These are phyloP conservation scores for Julus scanicus DNA, from an alignment of 2,888 invertebrate genomes.

Conservation along the genomic window DNA sequence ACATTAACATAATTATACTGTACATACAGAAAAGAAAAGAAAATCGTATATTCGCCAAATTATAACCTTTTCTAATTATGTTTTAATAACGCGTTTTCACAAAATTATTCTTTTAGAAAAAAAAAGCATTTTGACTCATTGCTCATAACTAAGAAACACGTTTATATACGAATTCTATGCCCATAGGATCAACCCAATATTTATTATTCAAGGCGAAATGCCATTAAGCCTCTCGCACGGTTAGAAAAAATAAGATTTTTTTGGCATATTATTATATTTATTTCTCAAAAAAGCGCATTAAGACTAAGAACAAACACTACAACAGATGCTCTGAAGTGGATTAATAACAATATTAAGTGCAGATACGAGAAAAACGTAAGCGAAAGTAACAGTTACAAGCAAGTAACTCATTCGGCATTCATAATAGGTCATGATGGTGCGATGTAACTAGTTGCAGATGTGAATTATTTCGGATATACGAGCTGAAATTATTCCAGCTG, in stretches of 20 bases:
- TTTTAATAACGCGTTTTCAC: neutral
- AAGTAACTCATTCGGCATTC: slow-evolving; percentile 26
- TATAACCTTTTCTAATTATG: neutral
- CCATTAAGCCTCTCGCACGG: slow-evolving; percentile 11
- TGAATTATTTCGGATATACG: slow-evolving; percentile 7
- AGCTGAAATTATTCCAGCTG: neutral
- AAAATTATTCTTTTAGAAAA: neutral
- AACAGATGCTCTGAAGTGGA: slow-evolving; percentile 43
- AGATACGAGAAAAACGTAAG: neutral
- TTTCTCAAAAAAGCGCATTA: neutral
- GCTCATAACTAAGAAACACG: neutral
- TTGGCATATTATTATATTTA: neutral
- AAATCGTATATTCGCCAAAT: neutral
- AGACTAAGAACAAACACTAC: neutral
- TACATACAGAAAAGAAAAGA: no score
- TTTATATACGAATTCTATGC: neutral
- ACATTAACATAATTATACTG: no score
- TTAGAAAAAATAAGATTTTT: slow-evolving; percentile 28
- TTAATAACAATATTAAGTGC: slow-evolving; percentile 1
- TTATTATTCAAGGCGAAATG: neutral
- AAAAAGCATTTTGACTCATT: neutral
- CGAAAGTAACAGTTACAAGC: neutral
- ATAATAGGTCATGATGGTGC: neutral
- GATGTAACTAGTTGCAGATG: neutral
- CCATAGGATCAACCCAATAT: neutral